A percentile compares a stretch with the other conserved stretches of the same genome.
These are phyloP conservation scores for Lamellibrachia columna DNA, from an alignment of 2,888 invertebrate genomes.

Conservation along the genomic window DNA sequence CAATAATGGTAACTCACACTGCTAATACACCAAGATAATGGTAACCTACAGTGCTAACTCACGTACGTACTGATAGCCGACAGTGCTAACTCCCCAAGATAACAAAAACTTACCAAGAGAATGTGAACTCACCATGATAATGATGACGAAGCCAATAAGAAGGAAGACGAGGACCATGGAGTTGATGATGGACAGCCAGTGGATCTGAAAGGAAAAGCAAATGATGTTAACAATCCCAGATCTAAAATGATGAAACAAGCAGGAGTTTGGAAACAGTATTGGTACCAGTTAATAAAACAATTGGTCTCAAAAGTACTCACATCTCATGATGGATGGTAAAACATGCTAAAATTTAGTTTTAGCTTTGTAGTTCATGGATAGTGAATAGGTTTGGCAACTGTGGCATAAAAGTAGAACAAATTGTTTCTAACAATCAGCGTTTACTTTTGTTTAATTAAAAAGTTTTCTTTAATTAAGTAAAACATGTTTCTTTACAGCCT, in stretches of 20 bases:
- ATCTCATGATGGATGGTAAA: no score
- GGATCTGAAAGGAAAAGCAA: constrained; percentile 61
- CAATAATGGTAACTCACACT: no score
- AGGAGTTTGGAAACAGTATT: background rate
- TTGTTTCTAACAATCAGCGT: background rate
- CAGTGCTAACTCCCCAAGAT: background rate
- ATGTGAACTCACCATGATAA: constrained; percentile 66
- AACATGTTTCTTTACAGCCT: background rate
- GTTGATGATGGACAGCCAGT: constrained; percentile 70
- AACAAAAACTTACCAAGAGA: background rate
- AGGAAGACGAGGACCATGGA: constrained; percentile 69
- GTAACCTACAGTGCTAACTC: background rate
- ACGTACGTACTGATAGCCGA: no score
- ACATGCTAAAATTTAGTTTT: background rate
- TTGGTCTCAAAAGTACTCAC: background rate
- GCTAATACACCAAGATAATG: background rate
- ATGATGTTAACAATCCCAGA: background rate
- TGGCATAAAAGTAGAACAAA: background rate
- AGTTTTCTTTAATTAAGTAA: background rate
- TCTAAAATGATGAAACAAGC: background rate
- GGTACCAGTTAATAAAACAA: background rate
- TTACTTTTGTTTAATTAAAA: background rate
- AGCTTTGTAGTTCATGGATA: background rate
- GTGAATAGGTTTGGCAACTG: background rate
- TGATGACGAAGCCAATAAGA: constrained; percentile 68